Base-by-base conservation (phyloP, 1,140 invertebrate genomes). In the Gryllus bimaculatus region DNA sequence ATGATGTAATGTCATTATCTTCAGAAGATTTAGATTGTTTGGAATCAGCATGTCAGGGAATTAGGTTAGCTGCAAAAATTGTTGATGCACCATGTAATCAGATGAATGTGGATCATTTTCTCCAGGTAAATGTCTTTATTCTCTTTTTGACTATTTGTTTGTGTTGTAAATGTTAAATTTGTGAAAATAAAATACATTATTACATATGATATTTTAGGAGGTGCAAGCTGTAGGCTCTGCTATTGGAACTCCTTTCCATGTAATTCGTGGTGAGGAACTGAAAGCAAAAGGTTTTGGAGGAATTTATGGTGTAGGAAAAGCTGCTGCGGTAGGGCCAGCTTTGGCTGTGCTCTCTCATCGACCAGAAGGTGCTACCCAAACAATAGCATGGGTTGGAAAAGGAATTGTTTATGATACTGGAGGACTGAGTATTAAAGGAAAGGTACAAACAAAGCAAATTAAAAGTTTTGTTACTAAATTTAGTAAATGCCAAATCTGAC, bases 341-440 rank as follows among this genome's bases (percentile, higher is more conserved):
- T 87, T 97, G 7, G 94, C 92, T 8, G 89, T 93, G 8, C 86
- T 97, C 18, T 94, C 92, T 78, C 90, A 95, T 84, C 89, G 87
- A 21, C 88, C 90, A 4, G 85, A 87, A 20, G 90, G 89, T 8
- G 93, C 94, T 13, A 90, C 89, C 18, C 89, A 93, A 82, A 93
- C 88, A 7, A 90, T 96, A 80, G 95, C 95, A 7, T 94, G 95
- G 91, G 96, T 98, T 75, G 96, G 96, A 48, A 98, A 98, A 86
- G 92, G 96, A 76, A 97, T 98, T 84, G 95, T 97, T 8, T 98
- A 95, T 85, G 96, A 98, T 84, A 97, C 95, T 82, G 96, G 96
- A 83, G 96, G 96, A 26, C 89, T 97, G 73, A 95, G 93, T 84
- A 95, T 98, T 83, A 97, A 97, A 86, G 88, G 91, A 39, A 95